A percentile compares a stretch with the other conserved stretches of the same genome.
Evolutionary conservation across 1,140 invertebrate species (phyloP).

Genomic region (Drosophila aff.): DNA sequence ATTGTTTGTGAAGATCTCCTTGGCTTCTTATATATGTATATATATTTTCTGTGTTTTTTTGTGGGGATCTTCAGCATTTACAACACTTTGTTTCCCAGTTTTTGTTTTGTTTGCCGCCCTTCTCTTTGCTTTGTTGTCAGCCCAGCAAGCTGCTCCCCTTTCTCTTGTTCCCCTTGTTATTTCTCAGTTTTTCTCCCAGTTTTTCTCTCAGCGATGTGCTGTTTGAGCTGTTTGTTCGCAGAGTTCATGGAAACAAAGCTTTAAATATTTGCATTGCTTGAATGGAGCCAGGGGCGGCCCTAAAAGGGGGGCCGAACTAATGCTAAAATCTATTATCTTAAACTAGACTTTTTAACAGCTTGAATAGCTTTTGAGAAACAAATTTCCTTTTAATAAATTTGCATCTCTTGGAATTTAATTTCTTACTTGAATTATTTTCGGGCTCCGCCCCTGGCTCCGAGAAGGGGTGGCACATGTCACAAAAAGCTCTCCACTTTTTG

Average conservation of each 20-base stretch:
- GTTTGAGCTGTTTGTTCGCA: constrained; percentile 23
- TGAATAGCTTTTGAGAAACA: too few species aligned
- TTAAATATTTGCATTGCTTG: constrained; percentile 35
- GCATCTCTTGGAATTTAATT: background rate
- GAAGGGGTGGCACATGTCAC: constrained; percentile 49
- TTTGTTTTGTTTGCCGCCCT: constrained; percentile 41
- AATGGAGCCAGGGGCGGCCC: constrained; percentile 1
- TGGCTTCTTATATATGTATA: background rate
- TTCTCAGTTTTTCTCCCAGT: constrained; percentile 13
- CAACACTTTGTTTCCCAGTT: constrained; percentile 26
- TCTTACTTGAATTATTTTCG: too few species aligned
- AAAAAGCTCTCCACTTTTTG: constrained; percentile 47
- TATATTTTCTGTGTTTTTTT: constrained; percentile 10
- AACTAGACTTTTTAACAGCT: too few species aligned
- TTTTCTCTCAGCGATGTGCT: background rate
- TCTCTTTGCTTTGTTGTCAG: constrained; percentile 51
- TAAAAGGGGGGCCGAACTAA: background rate
- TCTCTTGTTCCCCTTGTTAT: constrained; percentile 24
- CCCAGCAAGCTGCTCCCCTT: constrained; percentile 11
- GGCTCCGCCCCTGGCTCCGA: background rate
- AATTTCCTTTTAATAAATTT: too few species aligned
- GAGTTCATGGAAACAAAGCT: constrained; percentile 53
- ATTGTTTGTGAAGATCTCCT: constrained; percentile 37
- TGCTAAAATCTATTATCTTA: too few species aligned
- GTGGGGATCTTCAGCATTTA: constrained; percentile 9